Conservation (phyloP, 2,888 invertebrate genomes). For the Brachypalpus laphriformis region DNA sequence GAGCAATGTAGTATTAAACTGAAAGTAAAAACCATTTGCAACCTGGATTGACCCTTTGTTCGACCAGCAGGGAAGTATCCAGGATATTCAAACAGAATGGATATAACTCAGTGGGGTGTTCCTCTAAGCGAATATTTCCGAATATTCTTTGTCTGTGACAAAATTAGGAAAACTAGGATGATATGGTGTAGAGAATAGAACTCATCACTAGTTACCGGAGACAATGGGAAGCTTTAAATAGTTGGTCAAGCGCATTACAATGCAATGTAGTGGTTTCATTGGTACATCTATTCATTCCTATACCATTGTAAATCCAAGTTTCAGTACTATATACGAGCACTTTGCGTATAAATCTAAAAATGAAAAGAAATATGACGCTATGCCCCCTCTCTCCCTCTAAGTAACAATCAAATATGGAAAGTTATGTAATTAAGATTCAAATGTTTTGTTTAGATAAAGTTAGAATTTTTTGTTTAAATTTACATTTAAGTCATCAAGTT, state of each 20-base stretch:
- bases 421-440: background rate
- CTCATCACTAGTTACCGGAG: background rate
- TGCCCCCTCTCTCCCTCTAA: background rate
- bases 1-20: background rate
- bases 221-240: background rate
- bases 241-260: background rate
- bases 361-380: too few relatives aligned
- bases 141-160: background rate
- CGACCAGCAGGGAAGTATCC: too few relatives aligned
- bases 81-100: too few relatives aligned
- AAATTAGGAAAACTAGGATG: background rate
- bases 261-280: background rate
- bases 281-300: background rate
- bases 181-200: background rate
- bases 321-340: too few relatives aligned
- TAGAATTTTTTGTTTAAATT: background rate
- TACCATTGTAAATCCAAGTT: too few relatives aligned
- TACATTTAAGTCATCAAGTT: background rate
- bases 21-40: too few relatives aligned
- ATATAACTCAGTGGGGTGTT: background rate
- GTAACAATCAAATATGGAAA: conserved; percentile 41
- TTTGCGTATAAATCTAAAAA: too few relatives aligned
- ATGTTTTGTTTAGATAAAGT: background rate
- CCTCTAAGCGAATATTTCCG: background rate
- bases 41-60: too few relatives aligned